These are phyloP conservation scores for Neodiprion pinetum DNA, from an alignment of 1,140 invertebrate species.

Conservation along the genomic window DNA sequence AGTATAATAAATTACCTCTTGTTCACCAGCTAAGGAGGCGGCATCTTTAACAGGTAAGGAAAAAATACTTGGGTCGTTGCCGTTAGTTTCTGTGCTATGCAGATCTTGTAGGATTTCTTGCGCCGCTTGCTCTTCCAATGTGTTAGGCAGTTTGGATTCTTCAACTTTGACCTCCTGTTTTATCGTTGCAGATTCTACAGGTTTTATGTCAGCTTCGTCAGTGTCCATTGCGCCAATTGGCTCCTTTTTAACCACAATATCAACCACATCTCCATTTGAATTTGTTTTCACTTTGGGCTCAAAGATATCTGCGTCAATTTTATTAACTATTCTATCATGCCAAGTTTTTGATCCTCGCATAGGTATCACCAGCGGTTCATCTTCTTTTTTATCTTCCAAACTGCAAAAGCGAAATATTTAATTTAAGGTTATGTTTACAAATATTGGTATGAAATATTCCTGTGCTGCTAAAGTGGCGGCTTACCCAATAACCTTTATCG, in stretches of 20 bases:
- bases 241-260: constrained; percentile 20
- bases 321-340: constrained; percentile 54
- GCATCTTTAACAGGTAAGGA: constrained; percentile 63
- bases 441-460: constrained; percentile 20
- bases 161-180: constrained; percentile 33
- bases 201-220: constrained; percentile 11
- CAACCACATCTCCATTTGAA: constrained; percentile 20
- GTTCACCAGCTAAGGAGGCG: constrained; percentile 63
- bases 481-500: constrained; percentile 76
- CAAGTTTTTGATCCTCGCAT: constrained; percentile 59
- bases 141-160: constrained; percentile 45
- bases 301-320: constrained; percentile 54
- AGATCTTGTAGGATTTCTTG: constrained; percentile 66
- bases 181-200: neutral
- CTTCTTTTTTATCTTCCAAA: constrained; percentile 61
- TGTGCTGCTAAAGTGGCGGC: constrained; percentile 21
- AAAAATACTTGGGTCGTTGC: constrained; percentile 47
- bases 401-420: constrained; percentile 52
- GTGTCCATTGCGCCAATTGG: constrained; percentile 20
- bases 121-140: constrained; percentile 65
- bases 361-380: constrained; percentile 69
- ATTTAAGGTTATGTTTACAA: constrained; percentile 29
- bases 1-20: constrained; percentile 59
- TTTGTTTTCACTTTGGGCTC: constrained; percentile 33
- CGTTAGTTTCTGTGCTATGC: constrained; percentile 44